A percentile compares a stretch with the other conserved stretches of the same genome.
These are phyloP conservation scores for Iselma pallidipennis DNA, from an alignment of 2,888 invertebrate species.

Conservation along the genomic window DNA sequence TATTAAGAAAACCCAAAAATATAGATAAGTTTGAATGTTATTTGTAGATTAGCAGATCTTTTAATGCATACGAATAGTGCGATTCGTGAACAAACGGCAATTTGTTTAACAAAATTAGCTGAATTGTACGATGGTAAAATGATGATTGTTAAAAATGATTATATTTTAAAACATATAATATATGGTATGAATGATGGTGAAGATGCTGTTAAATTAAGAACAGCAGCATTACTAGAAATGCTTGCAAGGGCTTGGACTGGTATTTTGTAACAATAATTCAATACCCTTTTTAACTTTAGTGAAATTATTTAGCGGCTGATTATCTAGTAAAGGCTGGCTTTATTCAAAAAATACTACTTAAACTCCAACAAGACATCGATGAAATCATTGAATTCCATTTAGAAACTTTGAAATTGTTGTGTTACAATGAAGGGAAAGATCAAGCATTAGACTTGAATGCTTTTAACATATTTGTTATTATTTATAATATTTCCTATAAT, in stretches of 20 bases:
- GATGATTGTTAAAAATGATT: conserved; percentile 50
- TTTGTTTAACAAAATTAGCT: conserved; percentile 51
- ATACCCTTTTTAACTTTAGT: background rate
- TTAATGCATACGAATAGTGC: conserved; percentile 37
- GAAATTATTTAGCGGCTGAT: conserved; percentile 49
- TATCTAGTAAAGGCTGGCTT: conserved; percentile 49
- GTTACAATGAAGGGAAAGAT: conserved; percentile 51
- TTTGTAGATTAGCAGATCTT: conserved; percentile 48
- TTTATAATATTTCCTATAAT: conserved; percentile 9
- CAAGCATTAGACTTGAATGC: conserved; percentile 52
- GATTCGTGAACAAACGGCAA: conserved; percentile 53
- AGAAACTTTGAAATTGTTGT: conserved; percentile 48
- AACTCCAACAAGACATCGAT: conserved; percentile 36
- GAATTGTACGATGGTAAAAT: conserved; percentile 51
- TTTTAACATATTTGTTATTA: conserved; percentile 47
- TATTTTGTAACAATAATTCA: conserved; percentile 25
- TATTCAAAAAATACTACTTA: conserved; percentile 46
- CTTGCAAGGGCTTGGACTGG: conserved; percentile 51
- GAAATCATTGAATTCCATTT: conserved; percentile 50
- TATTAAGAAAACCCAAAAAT: too few species aligned
- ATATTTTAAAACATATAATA: conserved; percentile 47
- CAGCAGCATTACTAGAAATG: conserved; percentile 51
- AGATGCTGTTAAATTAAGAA: conserved; percentile 50
- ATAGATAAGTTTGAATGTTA: background rate
- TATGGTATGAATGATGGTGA: conserved; percentile 48